Evolutionary conservation across 1,140 invertebrate species (phyloP).

Genomic region (Heliconius congener): DNA sequence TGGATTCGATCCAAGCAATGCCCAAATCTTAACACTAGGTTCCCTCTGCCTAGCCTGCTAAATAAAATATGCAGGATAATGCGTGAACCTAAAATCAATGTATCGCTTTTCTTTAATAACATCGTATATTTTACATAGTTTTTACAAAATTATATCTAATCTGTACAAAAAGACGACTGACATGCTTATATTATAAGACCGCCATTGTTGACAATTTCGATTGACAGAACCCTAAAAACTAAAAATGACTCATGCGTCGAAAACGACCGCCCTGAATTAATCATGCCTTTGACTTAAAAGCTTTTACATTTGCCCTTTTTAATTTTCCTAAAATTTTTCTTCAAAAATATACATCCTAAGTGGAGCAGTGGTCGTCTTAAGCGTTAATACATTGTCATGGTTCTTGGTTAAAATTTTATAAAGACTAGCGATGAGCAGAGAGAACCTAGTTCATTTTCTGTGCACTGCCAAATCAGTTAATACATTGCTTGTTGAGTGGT

Average conservation of each 20-base stretch:
- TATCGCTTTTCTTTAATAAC: background rate
- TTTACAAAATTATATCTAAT: background rate
- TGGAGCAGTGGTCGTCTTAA: background rate
- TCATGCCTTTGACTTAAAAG: constrained; percentile 10
- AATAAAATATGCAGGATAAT: background rate
- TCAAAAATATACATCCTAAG: background rate
- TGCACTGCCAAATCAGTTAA: too few species aligned
- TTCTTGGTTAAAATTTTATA: background rate
- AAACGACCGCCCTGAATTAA: constrained; percentile 10
- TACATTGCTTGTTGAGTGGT: too few species aligned
- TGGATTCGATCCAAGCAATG: too few species aligned
- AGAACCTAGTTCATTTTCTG: too few species aligned
- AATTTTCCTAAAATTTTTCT: background rate
- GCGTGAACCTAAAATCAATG: background rate
- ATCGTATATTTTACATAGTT: background rate
- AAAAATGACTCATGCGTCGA: background rate
- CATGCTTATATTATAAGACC: background rate
- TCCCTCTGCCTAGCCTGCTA: background rate
- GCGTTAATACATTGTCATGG: background rate
- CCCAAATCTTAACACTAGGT: too few species aligned
- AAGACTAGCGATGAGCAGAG: too few species aligned
- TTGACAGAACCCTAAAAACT: background rate
- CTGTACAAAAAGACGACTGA: background rate
- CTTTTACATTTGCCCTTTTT: constrained; percentile 10
- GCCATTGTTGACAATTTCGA: background rate